These are phyloP conservation scores for Rhinogobius similis DNA, from an alignment of 2,113 vertebrate genomes.

Conservation along the genomic window DNA sequence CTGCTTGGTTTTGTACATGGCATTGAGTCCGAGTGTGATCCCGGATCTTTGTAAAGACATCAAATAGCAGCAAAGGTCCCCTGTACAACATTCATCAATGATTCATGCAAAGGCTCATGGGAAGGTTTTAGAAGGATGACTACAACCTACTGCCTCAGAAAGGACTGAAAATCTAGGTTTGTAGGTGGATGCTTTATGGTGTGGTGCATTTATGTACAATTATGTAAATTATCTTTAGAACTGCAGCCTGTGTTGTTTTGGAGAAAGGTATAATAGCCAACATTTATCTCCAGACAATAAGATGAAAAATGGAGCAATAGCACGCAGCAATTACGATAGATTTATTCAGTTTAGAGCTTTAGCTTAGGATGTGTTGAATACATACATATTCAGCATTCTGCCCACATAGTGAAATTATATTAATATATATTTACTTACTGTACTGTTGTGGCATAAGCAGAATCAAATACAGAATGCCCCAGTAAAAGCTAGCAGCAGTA, in stretches of 20 bases:
- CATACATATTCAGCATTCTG: not conserved
- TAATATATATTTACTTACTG: conserved; percentile 1
- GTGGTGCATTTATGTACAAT: not conserved
- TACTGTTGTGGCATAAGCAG: not conserved
- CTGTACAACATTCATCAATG: conserved; percentile 7
- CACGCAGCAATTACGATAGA: not conserved
- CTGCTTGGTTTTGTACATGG: not conserved
- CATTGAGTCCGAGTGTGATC: not conserved
- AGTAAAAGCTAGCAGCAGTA: not conserved
- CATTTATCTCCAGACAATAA: not conserved
- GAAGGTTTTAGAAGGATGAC: conserved; percentile 8
- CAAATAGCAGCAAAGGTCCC: not conserved
- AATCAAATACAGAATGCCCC: not conserved
- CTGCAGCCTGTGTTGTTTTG: not conserved
- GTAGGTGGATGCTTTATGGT: not conserved
- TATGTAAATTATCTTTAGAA: not conserved
- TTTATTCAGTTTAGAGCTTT: not conserved
- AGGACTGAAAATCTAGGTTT: not conserved
- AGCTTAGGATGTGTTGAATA: not conserved
- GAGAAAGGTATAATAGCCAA: not conserved
- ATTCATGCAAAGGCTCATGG: conserved; percentile 30
- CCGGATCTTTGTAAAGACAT: conserved; percentile 5
- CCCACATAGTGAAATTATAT: not conserved
- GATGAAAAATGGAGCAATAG: not conserved
- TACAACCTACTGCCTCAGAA: conserved; percentile 3